Evolutionary conservation across 2,113 vertebrate species (phyloP).

Genomic region (Mystacornis crossleyi): DNA sequence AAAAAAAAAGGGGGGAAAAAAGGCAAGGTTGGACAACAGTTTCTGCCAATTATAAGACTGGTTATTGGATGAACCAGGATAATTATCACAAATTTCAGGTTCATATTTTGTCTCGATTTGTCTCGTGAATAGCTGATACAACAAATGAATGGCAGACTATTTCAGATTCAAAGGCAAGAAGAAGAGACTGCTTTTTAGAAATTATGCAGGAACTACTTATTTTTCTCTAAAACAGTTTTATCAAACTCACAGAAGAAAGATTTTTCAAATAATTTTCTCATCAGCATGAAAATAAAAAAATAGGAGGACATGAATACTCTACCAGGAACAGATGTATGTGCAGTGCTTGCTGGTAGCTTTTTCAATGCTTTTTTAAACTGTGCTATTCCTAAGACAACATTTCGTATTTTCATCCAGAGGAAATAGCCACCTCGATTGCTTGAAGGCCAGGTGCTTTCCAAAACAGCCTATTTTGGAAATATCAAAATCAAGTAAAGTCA

Average conservation of each 20-base stretch:
- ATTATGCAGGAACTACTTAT: not conserved
- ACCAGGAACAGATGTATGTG: conserved; percentile 87
- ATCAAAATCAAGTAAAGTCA: not conserved
- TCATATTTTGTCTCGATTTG: not conserved
- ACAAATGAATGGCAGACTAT: not conserved
- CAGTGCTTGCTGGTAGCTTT: conserved; percentile 76
- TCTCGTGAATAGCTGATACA: not conserved
- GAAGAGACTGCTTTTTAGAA: not conserved
- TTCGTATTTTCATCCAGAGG: conserved; percentile 95
- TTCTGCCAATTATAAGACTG: not conserved
- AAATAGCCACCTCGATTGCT: conserved; percentile 94
- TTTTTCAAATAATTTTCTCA: not conserved
- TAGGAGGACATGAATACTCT: conserved; percentile 3
- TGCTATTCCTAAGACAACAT: conserved; percentile 89
- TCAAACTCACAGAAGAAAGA: not conserved
- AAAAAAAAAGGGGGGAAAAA: not conserved
- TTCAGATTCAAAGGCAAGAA: not conserved
- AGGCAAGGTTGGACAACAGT: not conserved
- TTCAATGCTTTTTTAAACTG: conserved; percentile 93
- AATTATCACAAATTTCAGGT: not conserved
- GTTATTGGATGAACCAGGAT: not conserved
- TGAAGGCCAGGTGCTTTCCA: conserved; percentile 98
- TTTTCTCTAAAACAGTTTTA: not conserved
- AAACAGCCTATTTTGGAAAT: conserved; percentile 84
- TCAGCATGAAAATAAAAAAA: not conserved